Base-by-base conservation (phyloP, 2,888 invertebrate species). In the Erebia epiphron region DNA sequence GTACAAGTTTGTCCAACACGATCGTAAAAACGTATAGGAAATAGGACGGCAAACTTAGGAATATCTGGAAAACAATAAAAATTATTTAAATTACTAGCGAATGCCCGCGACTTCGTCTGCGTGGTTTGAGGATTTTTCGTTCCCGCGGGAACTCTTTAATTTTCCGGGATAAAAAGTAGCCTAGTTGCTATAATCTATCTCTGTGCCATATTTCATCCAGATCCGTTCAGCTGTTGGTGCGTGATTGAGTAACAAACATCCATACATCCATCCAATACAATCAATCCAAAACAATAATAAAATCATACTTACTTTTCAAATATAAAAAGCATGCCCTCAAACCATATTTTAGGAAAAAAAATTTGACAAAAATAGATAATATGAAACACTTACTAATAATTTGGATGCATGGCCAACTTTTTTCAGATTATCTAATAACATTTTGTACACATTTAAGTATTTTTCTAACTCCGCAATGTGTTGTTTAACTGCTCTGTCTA, bases 371-470 rank as follows among this genome's bases (percentile, higher is more conserved):
- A 21, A 50, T 4, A 16, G 11, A 52, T 18, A 35, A 21, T 3
- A 14, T 21, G 14, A 11, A 57, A 50, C 21, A 62, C 68, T 61
- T n/a, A 68, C 68, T 21, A 68, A 18, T 16, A 68, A 56, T 46
- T 68, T 68, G 8, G 68, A 46, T 21, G 68, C 62, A 16, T 62
- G 54, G 1, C 68, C 62, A 11, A 63, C n/a, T 2, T 46, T 46
- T 13, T 26, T 46, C 2, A 68, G 46, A 68, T 56, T 68, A 61
- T 68, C 68, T 16, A 68, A 21, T n/a, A 63, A 46, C 16, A n/a
- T 56, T 14, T 35, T 63, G 43, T 68, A 68, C 16, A 68, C 56
- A 16, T 46, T 43, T 46, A 68, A 13, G 14, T 49, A 46, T 46
- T 62, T 43, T 46, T 68, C 52, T 56, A 68, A 26, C 46, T 67